phyloP scores from a whole-genome alignment of 2,113 vertebrate genomes.

The Protomyctophum bolini region DNA sequence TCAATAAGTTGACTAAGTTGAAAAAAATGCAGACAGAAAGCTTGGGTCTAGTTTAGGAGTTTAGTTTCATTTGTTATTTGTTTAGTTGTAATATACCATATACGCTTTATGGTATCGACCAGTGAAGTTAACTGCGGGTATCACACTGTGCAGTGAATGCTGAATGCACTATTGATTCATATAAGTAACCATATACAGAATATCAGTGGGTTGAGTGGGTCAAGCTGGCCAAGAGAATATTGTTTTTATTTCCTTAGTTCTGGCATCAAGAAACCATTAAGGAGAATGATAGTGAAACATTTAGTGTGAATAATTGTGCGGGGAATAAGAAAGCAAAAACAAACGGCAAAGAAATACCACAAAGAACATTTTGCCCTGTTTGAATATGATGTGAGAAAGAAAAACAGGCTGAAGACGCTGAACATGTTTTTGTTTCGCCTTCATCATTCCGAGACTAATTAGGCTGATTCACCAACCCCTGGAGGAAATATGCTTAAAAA shows the following conservation, averaged over 20 bases:
- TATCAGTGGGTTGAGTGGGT: too few species aligned
- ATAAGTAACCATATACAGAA: too few species aligned
- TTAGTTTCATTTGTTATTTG: too few species aligned
- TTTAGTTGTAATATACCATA: too few species aligned
- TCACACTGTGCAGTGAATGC: too few species aligned
- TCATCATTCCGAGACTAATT: constrained; percentile 41
- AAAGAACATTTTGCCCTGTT: not conserved
- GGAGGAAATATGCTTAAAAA: constrained; percentile 18
- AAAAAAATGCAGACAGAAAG: too few species aligned
- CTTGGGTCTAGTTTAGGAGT: too few species aligned
- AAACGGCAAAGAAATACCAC: not conserved
- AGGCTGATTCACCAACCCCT: constrained; percentile 23
- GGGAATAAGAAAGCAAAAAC: not conserved
- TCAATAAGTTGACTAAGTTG: too few species aligned
- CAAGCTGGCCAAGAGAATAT: not conserved
- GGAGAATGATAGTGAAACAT: not conserved
- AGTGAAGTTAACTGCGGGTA: too few species aligned
- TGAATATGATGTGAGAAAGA: not conserved
- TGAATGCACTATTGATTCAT: too few species aligned
- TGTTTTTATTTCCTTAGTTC: constrained; percentile 11
- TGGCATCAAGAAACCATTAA: too few species aligned
- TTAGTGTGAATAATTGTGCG: not conserved
- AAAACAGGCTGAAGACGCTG: not conserved
- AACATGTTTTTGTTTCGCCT: constrained; percentile 13
- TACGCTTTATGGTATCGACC: too few species aligned